Evolutionary conservation across 2,797 vertebrate genomes (phyloP).

Genomic region (Lepidocolaptes lacrymiger): DNA sequence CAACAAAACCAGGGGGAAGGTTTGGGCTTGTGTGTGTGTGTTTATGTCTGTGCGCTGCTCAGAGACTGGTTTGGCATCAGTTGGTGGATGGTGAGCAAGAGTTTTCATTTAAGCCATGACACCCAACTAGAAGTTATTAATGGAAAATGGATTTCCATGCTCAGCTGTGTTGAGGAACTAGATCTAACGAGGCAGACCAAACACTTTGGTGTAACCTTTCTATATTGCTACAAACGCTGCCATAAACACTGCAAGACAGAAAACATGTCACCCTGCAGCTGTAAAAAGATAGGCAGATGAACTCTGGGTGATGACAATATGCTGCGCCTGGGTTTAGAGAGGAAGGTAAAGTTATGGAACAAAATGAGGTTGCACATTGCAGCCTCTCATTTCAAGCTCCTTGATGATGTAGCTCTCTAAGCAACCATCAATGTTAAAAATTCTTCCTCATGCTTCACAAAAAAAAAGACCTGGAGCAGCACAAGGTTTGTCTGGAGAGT

Average conservation of each 20-base stretch:
- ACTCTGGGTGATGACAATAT: neutral
- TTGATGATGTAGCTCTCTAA: neutral
- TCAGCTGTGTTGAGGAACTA: neutral
- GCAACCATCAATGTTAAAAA: neutral
- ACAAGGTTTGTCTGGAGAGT: neutral
- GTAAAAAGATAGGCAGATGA: neutral
- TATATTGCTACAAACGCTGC: neutral
- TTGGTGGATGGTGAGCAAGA: neutral
- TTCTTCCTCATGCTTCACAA: neutral
- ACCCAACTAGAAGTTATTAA: neutral
- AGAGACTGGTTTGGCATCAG: rapidly evolving
- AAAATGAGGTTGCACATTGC: neutral
- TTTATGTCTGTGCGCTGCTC: rapidly evolving
- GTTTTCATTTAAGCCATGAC: neutral
- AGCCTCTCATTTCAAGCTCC: neutral
- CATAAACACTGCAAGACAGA: neutral
- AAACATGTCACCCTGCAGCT: neutral
- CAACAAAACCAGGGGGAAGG: neutral
- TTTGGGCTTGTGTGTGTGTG: no score
- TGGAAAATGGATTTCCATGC: neutral
- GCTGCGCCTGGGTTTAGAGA: neutral
- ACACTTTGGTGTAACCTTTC: neutral
- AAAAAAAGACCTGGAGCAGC: neutral
- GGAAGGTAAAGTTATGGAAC: neutral
- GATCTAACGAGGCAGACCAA: neutral